These are phyloP conservation scores for Mycetomoellerius zeteki DNA, from an alignment of 1,140 invertebrate species.

Conservation along the genomic window DNA sequence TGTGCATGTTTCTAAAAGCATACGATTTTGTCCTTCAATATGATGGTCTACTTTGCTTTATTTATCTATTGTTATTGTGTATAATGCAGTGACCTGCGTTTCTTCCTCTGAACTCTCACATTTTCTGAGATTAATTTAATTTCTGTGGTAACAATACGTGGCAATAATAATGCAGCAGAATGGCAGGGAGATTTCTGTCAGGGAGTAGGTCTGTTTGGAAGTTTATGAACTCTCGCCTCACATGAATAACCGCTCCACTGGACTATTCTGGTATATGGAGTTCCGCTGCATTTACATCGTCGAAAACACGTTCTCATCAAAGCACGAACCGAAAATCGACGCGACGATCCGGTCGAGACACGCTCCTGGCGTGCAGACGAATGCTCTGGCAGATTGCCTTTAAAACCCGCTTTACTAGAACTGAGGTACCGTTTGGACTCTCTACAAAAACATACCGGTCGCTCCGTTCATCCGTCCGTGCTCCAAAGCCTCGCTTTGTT, in stretches of 20 bases:
- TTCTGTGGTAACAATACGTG: neutral
- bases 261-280: constrained; percentile 26
- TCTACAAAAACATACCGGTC: constrained; percentile 46
- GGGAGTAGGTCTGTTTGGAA: neutral
- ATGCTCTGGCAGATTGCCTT: constrained; percentile 61
- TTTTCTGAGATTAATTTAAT: constrained; percentile 31
- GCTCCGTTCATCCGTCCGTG: constrained; percentile 15
- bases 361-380: constrained; percentile 36
- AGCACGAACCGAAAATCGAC: constrained; percentile 42
- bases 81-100: neutral
- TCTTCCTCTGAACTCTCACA: neutral
- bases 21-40: neutral
- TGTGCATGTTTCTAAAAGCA: no score
- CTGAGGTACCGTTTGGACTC: constrained; percentile 65
- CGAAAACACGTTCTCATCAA: constrained; percentile 29
- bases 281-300: constrained; percentile 21
- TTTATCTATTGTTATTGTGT: neutral
- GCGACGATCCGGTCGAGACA: constrained; percentile 44
- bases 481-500: constrained; percentile 50
- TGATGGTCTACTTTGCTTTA: neutral
- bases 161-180: neutral
- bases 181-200: neutral
- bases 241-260: neutral
- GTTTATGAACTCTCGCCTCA: constrained; percentile 19
- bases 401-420: constrained; percentile 71